These are phyloP conservation scores for Sebastes ruberrimus DNA, from an alignment of 2,797 vertebrate species.

Conservation along the genomic window DNA sequence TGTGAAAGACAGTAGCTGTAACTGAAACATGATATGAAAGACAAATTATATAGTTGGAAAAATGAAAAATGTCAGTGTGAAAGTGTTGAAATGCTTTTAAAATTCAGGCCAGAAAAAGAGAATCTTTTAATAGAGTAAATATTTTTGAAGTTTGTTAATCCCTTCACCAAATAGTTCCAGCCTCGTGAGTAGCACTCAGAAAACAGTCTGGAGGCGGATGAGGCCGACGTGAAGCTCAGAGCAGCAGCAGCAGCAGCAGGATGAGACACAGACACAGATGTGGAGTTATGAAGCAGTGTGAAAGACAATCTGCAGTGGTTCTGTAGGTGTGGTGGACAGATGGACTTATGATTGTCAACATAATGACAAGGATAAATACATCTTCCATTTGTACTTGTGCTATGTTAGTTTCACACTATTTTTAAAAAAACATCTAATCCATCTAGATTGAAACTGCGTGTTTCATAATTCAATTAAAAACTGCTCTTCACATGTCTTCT, in stretches of 20 bases:
- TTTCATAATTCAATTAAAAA: neutral
- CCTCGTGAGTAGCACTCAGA: neutral
- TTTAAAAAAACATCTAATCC: neutral
- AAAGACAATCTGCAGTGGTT: slow-evolving; percentile 19
- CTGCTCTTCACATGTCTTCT: neutral
- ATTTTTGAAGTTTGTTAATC: neutral
- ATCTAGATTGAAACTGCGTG: neutral
- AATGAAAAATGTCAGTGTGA: neutral
- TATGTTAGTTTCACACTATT: neutral
- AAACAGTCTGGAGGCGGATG: neutral
- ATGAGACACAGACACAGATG: slow-evolving; percentile 17
- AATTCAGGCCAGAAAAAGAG: neutral
- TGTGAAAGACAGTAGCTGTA: slow-evolving; percentile 1
- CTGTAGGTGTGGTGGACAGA: neutral
- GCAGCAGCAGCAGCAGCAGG: neutral
- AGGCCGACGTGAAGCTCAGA: neutral
- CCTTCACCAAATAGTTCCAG: neutral
- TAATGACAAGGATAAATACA: neutral
- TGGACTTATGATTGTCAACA: neutral
- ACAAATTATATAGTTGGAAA: neutral
- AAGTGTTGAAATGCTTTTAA: neutral
- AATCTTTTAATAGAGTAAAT: neutral
- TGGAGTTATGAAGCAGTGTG: slow-evolving; percentile 14
- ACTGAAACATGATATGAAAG: neutral
- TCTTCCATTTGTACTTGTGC: neutral